These are phyloP conservation scores for Steinernema scapterisci DNA, from an alignment of 2,888 invertebrate genomes.

Conservation along the genomic window DNA sequence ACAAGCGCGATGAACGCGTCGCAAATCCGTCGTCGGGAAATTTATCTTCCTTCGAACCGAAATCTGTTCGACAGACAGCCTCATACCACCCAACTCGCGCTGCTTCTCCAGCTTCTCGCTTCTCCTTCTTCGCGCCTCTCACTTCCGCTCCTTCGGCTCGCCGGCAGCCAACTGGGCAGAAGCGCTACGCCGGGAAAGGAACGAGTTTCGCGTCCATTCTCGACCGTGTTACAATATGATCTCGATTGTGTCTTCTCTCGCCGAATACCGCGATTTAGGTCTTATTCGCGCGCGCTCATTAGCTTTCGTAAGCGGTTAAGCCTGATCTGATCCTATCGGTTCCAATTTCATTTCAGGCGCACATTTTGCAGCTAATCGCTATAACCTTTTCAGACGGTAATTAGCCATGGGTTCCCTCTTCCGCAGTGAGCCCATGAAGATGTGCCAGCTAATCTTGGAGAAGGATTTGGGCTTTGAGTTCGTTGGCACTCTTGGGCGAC, in stretches of 20 bases:
- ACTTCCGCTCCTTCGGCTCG: not conserved
- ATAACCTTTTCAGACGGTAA: not conserved
- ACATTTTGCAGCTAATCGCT: not conserved
- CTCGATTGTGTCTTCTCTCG: conserved; percentile 1
- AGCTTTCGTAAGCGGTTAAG: not conserved
- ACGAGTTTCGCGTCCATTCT: conserved; percentile 29
- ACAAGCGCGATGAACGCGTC: not conserved
- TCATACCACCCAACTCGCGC: not conserved
- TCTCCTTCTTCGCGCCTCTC: conserved; percentile 4
- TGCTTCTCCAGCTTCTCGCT: conserved; percentile 19
- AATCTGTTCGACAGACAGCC: not conserved
- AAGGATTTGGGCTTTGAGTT: conserved; percentile 67
- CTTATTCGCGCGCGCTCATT: conserved; percentile 1
- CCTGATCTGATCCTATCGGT: too few relatives aligned
- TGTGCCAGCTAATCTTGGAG: conserved; percentile 67
- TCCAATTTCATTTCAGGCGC: too few relatives aligned
- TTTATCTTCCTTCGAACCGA: conserved; percentile 12
- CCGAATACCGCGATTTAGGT: not conserved
- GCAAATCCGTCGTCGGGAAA: conserved; percentile 10
- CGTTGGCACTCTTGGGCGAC: conserved; percentile 66
- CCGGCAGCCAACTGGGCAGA: not conserved
- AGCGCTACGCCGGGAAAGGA: conserved; percentile 22
- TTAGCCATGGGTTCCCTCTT: conserved; percentile 35
- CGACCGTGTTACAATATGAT: conserved; percentile 25
- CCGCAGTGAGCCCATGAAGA: conserved; percentile 67